These are phyloP conservation scores for Cryptoblepharus egeriae DNA, from an alignment of 2,797 vertebrate species.

Conservation along the genomic window DNA sequence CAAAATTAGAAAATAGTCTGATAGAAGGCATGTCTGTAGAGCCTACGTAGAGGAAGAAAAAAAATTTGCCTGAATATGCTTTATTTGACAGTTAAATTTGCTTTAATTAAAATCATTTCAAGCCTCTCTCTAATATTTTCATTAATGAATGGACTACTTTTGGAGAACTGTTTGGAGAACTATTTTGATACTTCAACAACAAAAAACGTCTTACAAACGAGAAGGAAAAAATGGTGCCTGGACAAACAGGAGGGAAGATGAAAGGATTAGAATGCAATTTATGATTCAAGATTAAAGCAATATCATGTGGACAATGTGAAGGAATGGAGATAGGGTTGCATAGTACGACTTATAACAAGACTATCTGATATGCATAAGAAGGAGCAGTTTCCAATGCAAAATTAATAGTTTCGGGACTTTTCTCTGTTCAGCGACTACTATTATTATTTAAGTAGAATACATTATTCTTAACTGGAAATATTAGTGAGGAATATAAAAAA, in stretches of 20 bases:
- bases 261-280: slow-evolving; percentile 25
- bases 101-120: background rate
- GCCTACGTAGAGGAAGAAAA: background rate
- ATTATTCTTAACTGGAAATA: no score
- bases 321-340: slow-evolving; percentile 30
- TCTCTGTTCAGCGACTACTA: no score
- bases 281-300: slow-evolving; percentile 37
- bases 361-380: slow-evolving; percentile 5
- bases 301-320: slow-evolving; percentile 13
- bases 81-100: background rate
- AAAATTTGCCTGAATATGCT: no score
- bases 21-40: background rate
- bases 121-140: background rate
- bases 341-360: slow-evolving; percentile 33
- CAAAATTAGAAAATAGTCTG: background rate
- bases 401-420: slow-evolving; percentile 27
- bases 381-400: background rate
- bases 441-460: no score
- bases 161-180: background rate
- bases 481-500: no score
- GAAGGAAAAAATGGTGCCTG: background rate
- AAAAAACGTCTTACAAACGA: slow-evolving; percentile 14
- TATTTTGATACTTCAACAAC: slow-evolving; percentile 12
- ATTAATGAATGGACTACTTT: background rate
- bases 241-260: background rate